Evolutionary conservation across 1,140 invertebrate genomes (phyloP), one percentile per base, ranked within the genome.

Genomic region (Halotydeus destructor): DNA sequence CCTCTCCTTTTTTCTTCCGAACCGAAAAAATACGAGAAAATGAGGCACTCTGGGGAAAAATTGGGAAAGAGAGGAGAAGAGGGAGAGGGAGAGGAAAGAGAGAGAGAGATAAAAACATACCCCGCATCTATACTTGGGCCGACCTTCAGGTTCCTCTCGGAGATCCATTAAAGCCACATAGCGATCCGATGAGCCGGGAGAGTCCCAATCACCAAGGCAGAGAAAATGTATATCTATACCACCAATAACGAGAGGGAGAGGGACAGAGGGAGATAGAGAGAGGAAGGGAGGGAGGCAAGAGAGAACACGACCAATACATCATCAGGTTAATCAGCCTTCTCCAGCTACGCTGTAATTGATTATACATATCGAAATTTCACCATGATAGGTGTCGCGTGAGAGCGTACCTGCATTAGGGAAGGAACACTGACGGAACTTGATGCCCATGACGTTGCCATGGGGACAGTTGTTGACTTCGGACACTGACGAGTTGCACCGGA

Each of bases 161-260:
- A 63, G 66, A 50, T 75, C 72, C 45, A 69, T 59, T 36, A 76
- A 61, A 2, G 72, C 71, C 26, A 76, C 48, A 53, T 69, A 76
- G 18, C 61, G 61, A 44, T 74, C 65, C 3, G 46, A 49, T 19
- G 64, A 60, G 38, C 65, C 60, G 6, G 61, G 58, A 32, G 66
- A 69, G 44, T 61, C 60, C 74, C 74, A 76, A 49, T 68, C 69
- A 21, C 72, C 74, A 27, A 76, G 55, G 54, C 74, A 76, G 43
- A 73, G 65, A 49, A 73, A 75, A n/a, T 56, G 66, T 14, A 72
- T 57, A 49, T 72, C 72, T 73, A 54, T 30, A n/a, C n/a, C n/a
- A n/a, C n/a, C n/a, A n/a, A n/a, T n/a, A n/a, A n/a, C n/a, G n/a
- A n/a, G 54, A n/a, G n/a, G n/a, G 53, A 14, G 16, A 36, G 9